Base-by-base conservation (phyloP, 2,113 vertebrate genomes). In the Aspidoscelis tigris region DNA sequence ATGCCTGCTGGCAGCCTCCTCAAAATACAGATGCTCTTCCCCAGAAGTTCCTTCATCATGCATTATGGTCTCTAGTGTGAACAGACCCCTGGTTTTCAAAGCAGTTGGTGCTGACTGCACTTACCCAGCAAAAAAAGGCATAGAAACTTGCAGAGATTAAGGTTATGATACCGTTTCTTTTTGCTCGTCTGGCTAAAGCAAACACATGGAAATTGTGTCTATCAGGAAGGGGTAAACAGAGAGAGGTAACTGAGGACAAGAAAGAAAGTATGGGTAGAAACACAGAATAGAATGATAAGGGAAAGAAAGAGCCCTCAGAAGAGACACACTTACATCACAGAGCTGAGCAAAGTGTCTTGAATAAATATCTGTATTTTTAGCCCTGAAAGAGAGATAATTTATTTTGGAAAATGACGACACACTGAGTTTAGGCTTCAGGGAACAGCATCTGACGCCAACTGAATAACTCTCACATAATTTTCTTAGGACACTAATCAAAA, bases 211-310 rank as follows among this genome's bases (percentile, higher is more conserved):
- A 71, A 89, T 53, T 43, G 77, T 7, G 50, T 0, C 4, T 39
- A 88, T 88, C 84, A 86, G 88, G 78, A 91, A 90, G 75, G 71
- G 87, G 39, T 80, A 86, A 91, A 86, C 82, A 53, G 76, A 21
- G 21, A 64, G 43, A 6, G 26, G 86, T 77, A 94, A 94, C 90
- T 88, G 4, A 90, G 92, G 90, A 89, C 89, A 88, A 91, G 88
- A 90, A 22, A 95, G 21, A 0, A 76, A 84, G 78, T 78, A 85
- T 26, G 47, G 89, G 88, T 44, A 2, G 58, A 87, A 73, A 50
- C 50, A 3, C 2, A n/a, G 44, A 16, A 7, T 61, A 72, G 24
- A 58, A 50, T 82, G 92, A 88, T 90, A 90, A 93, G 88, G 78
- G 58, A 82, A 50, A 82, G 76, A 22, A 66, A 41, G 20, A 69